Base-by-base conservation (phyloP, 1,140 invertebrate genomes). In the Bombus vancouverensis region DNA sequence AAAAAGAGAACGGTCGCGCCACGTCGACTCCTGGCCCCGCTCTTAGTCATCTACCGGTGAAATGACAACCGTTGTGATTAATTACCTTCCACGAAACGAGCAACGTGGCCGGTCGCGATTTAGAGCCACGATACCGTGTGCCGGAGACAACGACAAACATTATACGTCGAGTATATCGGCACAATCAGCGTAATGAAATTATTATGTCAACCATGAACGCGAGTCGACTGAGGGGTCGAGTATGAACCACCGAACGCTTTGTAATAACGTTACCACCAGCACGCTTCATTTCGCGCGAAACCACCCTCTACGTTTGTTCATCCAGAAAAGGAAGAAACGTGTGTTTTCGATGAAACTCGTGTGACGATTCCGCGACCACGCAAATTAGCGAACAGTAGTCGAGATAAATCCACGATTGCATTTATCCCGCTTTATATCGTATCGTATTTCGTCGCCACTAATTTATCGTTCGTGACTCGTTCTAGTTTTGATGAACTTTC, bases 21-120 rank as follows among this genome's bases (percentile, higher is more conserved):
- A 81, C 25, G 42, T 70, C 42, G 62, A 76, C 72, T 53, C 8
- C 62, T 44, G 53, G 42, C 62, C 73, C 3, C 12, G 12, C 65
- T 86, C 76, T 89, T 89, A 90, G 88, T 90, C 88, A 89, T 87
- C 73, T 47, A 62, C n/a, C 75, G 70, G 66, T 78, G 83, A 89
- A 89, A 89, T 77, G 81, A 81, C 66, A 87, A 86, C 47, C 68
- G 85, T 75, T 62, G 68, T 79, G 88, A 89, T 89, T 89, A 89
- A 89, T 89, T 89, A 89, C 76, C 66, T 87, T 89, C 88, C 78
- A 81, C 84, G 84, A 89, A 89, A 86, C 44, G 70, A 79, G 68
- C 87, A 74, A 47, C 12, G 72, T 42, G 70, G 72, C 66, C 74
- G 72, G 22, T 42, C 57, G 75, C 75, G 59, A 80, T 79, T 59